Evolutionary conservation across 2,797 vertebrate genomes (phyloP).

Genomic region (Clarias fuscus): DNA sequence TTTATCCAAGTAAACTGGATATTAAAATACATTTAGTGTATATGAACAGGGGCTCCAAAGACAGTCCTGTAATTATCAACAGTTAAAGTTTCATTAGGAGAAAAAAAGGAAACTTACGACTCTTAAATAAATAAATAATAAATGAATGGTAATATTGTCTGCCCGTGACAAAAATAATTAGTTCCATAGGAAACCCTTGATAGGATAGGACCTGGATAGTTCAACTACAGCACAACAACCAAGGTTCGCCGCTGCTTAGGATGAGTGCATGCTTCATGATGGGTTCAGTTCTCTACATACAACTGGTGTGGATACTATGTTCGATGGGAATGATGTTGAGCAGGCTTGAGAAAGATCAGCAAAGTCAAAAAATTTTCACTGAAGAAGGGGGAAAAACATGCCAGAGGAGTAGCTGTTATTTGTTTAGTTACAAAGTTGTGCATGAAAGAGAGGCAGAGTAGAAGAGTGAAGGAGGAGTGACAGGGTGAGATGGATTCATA

Average conservation of each 20-base stretch:
- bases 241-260: slow-evolving; percentile 23
- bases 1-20: slow-evolving; percentile 27
- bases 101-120: background rate
- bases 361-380: slow-evolving; percentile 63
- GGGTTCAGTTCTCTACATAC: slow-evolving; percentile 80
- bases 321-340: slow-evolving; percentile 63
- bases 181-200: slow-evolving; percentile 11
- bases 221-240: slow-evolving; percentile 1
- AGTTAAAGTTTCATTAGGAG: background rate
- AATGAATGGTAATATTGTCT: background rate
- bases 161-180: background rate
- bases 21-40: background rate
- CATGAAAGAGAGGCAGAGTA: slow-evolving; percentile 57
- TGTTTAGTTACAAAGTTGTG: slow-evolving; percentile 67
- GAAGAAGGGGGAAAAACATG: slow-evolving; percentile 66
- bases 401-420: slow-evolving; percentile 72
- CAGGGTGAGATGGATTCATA: slow-evolving; percentile 65
- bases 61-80: slow-evolving; percentile 31
- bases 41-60: slow-evolving; percentile 21
- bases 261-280: slow-evolving; percentile 37
- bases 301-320: slow-evolving; percentile 54
- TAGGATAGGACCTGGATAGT: background rate
- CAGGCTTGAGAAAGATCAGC: slow-evolving; percentile 64
- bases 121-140: slow-evolving; percentile 1
- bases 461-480: slow-evolving; percentile 62